A percentile compares a stretch with the other conserved stretches of the same genome.
phyloP scores from a whole-genome alignment of 2,888 invertebrate species.

The Tetragonula carbonaria region DNA sequence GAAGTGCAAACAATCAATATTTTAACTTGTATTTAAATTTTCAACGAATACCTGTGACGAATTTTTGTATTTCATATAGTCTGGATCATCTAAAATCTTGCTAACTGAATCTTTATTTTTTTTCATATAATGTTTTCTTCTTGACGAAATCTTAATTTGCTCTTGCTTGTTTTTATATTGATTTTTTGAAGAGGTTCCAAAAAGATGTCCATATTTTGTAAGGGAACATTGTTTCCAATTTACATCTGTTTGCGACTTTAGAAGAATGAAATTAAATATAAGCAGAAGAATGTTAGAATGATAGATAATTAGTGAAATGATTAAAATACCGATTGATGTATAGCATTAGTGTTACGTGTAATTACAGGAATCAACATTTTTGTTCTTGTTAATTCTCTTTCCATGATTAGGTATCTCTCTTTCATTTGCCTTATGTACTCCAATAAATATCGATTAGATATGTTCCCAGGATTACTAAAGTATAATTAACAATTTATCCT shows the following conservation, averaged over 20 bases:
- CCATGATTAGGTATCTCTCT: constrained; percentile 55
- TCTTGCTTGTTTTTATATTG: constrained; percentile 22
- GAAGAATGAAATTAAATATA: background rate
- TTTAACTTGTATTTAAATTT: background rate
- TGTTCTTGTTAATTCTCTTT: constrained; percentile 54
- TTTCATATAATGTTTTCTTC: constrained; percentile 14
- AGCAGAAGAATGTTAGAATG: background rate
- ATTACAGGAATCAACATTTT: constrained; percentile 39
- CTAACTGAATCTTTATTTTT: constrained; percentile 8
- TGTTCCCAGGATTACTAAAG: constrained; percentile 27
- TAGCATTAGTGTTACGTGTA: background rate
- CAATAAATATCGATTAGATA: constrained; percentile 30
- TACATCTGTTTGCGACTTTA: constrained; percentile 37
- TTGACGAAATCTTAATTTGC: background rate
- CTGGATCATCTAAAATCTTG: background rate
- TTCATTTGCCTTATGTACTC: constrained; percentile 58
- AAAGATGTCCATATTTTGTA: constrained; percentile 23
- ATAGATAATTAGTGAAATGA: background rate
- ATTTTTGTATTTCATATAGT: constrained; percentile 13
- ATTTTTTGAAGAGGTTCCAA: background rate
- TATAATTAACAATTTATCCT: background rate
- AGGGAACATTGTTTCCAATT: constrained; percentile 28
- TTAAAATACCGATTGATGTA: constrained; percentile 41
- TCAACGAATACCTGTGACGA: constrained; percentile 17
- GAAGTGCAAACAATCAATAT: background rate